Evolutionary conservation across 2,113 vertebrate species (phyloP).

Genomic region (Platysteira castanea): DNA sequence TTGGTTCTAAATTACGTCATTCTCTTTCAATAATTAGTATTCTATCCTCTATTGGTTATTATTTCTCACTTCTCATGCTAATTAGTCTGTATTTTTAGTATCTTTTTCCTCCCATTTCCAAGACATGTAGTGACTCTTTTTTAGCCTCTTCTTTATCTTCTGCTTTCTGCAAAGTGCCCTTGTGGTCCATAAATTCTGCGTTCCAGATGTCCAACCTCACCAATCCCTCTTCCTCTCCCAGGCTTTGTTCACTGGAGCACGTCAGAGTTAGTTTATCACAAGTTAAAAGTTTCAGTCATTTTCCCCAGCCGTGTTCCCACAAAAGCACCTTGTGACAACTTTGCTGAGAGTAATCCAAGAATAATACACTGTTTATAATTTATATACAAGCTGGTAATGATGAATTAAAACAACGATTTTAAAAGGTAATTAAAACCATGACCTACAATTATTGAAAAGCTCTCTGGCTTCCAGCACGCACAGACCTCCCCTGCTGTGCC

Average conservation of each 20-base stretch:
- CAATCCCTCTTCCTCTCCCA: background rate
- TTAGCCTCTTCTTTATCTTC: background rate
- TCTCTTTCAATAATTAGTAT: background rate
- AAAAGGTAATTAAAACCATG: background rate
- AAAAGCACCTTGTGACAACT: rapidly evolving
- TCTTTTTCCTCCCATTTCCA: background rate
- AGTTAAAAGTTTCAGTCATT: no score
- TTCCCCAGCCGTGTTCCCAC: background rate
- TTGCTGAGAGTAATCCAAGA: no score
- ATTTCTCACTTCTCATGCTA: background rate
- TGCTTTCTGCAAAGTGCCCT: background rate
- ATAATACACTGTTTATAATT: no score
- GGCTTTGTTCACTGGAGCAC: background rate
- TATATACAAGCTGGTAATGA: rapidly evolving
- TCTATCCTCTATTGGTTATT: background rate
- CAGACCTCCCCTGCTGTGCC: background rate
- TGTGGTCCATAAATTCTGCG: background rate
- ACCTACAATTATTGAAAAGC: background rate
- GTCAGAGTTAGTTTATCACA: background rate
- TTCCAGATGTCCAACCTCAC: background rate
- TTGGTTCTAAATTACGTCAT: background rate
- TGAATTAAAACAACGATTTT: background rate
- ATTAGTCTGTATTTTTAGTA: background rate
- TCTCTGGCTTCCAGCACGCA: background rate
- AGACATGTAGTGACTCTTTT: rapidly evolving